Conservation (phyloP, 2,888 invertebrate species). For the Mamestra brassicae region DNA sequence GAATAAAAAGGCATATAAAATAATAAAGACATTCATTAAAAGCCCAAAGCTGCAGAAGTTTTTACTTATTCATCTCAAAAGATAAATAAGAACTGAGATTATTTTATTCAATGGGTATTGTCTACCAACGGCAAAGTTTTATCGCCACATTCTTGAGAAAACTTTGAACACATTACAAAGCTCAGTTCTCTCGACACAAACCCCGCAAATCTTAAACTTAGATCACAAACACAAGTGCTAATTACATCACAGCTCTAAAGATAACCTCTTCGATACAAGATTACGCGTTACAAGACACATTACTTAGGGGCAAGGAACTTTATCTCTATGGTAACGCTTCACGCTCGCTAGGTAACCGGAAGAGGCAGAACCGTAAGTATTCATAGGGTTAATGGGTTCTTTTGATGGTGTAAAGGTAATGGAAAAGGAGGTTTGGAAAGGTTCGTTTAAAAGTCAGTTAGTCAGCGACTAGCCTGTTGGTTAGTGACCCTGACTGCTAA, state of each 20-base stretch:
- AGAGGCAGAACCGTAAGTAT: slow-evolving; percentile 48
- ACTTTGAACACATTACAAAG: neutral
- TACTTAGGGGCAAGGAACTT: slow-evolving; percentile 66
- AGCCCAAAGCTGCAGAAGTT: too few species aligned
- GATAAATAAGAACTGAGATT: too few species aligned
- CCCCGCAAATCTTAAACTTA: slow-evolving; percentile 10
- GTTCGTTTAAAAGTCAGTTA: neutral
- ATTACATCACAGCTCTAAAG: slow-evolving; percentile 23
- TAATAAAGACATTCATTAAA: too few species aligned
- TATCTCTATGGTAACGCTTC: slow-evolving; percentile 64
- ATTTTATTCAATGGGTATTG: neutral
- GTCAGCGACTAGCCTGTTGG: too few species aligned
- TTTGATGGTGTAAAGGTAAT: slow-evolving; percentile 21
- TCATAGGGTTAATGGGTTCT: slow-evolving; percentile 43
- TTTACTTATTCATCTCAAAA: too few species aligned
- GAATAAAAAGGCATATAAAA: too few species aligned
- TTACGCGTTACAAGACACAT: slow-evolving; percentile 23
- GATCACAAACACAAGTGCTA: slow-evolving; percentile 21
- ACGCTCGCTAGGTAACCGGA: slow-evolving; percentile 66
- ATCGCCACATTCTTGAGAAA: neutral
- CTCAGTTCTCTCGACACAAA: neutral
- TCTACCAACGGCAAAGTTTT: neutral
- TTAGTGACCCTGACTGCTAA: too few species aligned
- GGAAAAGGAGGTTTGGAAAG: neutral
- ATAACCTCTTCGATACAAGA: slow-evolving; percentile 18